Evolutionary conservation across 2,888 invertebrate genomes (phyloP), one percentile per base, ranked within the genome.

Genomic region (Ennomos erosarius): DNA sequence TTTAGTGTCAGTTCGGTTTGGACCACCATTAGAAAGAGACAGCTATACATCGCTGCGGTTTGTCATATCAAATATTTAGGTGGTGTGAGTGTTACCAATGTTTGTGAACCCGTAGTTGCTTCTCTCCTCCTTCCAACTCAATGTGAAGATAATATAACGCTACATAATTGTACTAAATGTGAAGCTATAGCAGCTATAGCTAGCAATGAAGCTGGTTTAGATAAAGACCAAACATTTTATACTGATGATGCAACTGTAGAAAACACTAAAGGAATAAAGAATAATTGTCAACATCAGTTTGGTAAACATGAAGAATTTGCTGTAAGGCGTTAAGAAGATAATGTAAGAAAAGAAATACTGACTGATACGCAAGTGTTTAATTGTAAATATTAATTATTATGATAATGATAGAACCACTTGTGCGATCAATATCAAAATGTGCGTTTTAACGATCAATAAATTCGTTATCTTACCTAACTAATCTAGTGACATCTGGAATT

Each of bases 311-410:
- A 55, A 59, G 50, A 47, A 61, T 50, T 62, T 69, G 68, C 68
- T 69, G 56, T 67, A 67, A 59, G 48, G 59, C 60, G 64, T 62
- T 63, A 69, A 65, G 66, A 61, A 47, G 58, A 67, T 71, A 69
- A 64, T 65, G 60, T 68, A 68, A 68, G 64, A 60, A 59, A 68
- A 48, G 61, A 79, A 61, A 78, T 84, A 84, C 76, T 82, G 91
- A 91, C 91, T 90, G 91, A 90, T 82, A 81, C 84, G 81, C 86
- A 85, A 88, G 87, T 89, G 89, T 89, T 83, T 87, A 87, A 78
- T 75, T 90, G 91, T 92, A 92, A 85, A 92, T 91, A 91, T 85
- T 84, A 86, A 83, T 79, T 76, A 82, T 67, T 73, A 78, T 82
- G 78, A 85, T 76, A 79, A 79, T 83, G 75, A 74, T 75, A 75